Base-by-base conservation (phyloP, 2,797 vertebrate species). In the Bryconaethiops microstoma region DNA sequence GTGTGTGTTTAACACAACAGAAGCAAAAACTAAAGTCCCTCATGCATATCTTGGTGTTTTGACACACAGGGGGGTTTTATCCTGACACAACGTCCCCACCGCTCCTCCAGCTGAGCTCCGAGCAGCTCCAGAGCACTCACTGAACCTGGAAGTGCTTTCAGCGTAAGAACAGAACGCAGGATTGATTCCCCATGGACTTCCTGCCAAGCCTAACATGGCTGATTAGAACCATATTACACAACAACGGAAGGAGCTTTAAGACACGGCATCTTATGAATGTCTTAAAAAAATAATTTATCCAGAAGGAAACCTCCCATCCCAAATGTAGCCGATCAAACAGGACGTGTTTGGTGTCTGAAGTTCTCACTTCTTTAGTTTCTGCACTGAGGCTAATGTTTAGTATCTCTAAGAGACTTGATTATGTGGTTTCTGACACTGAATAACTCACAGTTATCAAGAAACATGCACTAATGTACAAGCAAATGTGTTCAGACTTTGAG, bases 101-200 rank as follows among this genome's bases (percentile, higher is more conserved):
- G 9, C 23, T 48, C 45, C 48, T 52, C 45, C 54, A 29, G 12
- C 35, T 7, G 73, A 76, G 76, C 74, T 67, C 52, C 65, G 68
- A 72, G 81, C 71, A 79, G 62, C 57, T 71, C 40, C 72, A 75
- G 54, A 71, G 73, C 65, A 48, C 65, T 65, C 78, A 80, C 70
- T 57, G 74, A 65, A 54, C 25, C 59, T 40, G 64, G 54, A 52
- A 77, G 69, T 35, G 78, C 74, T 77, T 73, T 78, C 62, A 54
- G 59, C 23, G 40, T 69, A 50, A 67, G 12, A 62, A 68, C 60
- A 73, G 25, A 16, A 19, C n/a, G n/a, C n/a, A 67, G 45, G 39
- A 73, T 29, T 13, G 63, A 80, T 50, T 42, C 65, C 35, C 70
- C 8, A 3, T 39, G 23, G 72, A 29, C 62, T 59, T 68, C 50